Conservation (phyloP, 2,797 vertebrate species). For the Trachops cirrhosus region DNA sequence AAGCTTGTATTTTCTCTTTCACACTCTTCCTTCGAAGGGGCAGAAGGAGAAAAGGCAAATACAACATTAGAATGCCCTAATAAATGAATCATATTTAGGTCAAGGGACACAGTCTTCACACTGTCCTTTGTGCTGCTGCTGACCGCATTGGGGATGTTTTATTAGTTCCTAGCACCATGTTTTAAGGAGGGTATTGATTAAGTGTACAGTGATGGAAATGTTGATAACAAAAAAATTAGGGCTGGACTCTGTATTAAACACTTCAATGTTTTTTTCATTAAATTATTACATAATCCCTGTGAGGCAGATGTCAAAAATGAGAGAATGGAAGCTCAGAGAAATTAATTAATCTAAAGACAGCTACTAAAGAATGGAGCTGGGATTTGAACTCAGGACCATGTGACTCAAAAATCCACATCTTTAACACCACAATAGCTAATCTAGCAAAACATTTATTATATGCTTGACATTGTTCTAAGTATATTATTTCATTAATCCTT, state of each 20-base stretch:
- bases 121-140: background rate
- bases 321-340: background rate
- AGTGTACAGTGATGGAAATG: background rate
- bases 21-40: background rate
- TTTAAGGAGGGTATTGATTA: background rate
- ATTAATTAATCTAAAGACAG: background rate
- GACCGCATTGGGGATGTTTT: background rate
- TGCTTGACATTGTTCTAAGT: background rate
- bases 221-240: background rate
- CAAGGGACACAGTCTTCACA: background rate
- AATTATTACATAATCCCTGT: background rate
- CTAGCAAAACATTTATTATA: background rate
- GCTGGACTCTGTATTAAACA: background rate
- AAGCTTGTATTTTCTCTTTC: background rate
- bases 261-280: background rate
- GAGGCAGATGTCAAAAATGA: background rate
- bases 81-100: background rate
- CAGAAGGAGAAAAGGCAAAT: background rate
- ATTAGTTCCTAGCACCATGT: background rate
- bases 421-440: background rate
- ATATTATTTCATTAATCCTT: background rate
- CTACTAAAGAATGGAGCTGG: background rate
- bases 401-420: background rate
- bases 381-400: background rate
- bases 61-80: background rate